Evolutionary conservation across 1,140 invertebrate genomes (phyloP), one percentile per base, ranked within the genome.

Genomic region (Orussus abietinus): DNA sequence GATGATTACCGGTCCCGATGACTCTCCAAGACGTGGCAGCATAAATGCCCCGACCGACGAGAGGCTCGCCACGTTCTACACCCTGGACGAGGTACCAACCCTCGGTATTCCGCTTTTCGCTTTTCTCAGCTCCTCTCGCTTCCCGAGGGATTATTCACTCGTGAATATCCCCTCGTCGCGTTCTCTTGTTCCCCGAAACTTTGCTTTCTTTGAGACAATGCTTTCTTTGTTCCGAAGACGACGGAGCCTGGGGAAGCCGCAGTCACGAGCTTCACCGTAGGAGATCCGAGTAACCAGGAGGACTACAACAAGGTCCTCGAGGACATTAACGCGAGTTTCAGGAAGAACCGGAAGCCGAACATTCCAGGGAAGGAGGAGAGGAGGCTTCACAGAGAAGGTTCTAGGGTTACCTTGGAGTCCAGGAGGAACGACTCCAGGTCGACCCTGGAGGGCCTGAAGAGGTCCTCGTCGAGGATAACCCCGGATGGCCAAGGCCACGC

Each of bases 1-100:
- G 17, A 64, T 59, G 53, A 63, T 69, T 33, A 66, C 64, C n/a
- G 42, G 45, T 2, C 61, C 66, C 1, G 61, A 68, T 10, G 61
- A 63, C 18, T 62, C 47, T 13, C 46, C 51, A 7, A 50, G 56
- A 31, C 53, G 59, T n/a, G 55, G 55, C 14, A 67, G 62, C 33
- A 20, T 52, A 33, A 51, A 53, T 18, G 51, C 33, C 18, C 43
- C 38, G 10, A 5, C 29, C 0, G 53, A 57, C 12, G 18, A 42
- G 9, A 60, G 45, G 36, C 42, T 51, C 3, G 51, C 60, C 4
- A 55, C 52, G 14, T 66, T 66, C 42, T 64, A 64, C 36, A 62
- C 60, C 6, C 55, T 60, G 4, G 57, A 62, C 42, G 52, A 62
- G 50, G 62, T 59, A 37, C 31, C 26, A 34, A 32, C n/a, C n/a